Percentiles rank a stretch among this genome's conserved stretches.
phyloP scores from a whole-genome alignment of 92 coral and sea anemone species.

The Pocillopora grandis region DNA sequence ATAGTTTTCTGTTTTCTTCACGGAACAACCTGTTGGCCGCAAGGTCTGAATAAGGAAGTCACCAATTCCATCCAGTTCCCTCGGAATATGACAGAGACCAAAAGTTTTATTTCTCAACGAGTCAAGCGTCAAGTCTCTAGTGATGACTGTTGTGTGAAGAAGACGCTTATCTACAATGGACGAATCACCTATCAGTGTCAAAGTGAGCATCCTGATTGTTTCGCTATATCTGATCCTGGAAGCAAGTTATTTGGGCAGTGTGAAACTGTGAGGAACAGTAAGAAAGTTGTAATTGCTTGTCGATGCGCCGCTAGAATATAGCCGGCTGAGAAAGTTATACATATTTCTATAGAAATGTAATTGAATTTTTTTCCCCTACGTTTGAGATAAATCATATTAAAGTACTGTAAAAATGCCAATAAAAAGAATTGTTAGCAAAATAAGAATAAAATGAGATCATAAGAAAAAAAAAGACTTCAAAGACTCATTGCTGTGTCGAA shows the following conservation, averaged over 20 bases:
- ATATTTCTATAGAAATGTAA: too few relatives aligned
- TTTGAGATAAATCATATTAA: too few relatives aligned
- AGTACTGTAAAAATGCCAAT: too few relatives aligned
- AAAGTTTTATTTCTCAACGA: background rate
- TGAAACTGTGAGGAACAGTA: background rate
- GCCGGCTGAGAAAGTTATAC: too few relatives aligned
- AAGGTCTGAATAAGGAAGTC: background rate
- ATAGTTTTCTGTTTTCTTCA: background rate
- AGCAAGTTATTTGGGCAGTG: background rate
- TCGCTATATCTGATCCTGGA: background rate
- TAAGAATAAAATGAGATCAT: too few relatives aligned
- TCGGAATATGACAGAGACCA: background rate
- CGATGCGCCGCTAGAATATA: slow-evolving; percentile 4
- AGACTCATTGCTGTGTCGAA: too few relatives aligned
- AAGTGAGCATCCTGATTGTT: slow-evolving; percentile 9
- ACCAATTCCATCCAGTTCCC: background rate
- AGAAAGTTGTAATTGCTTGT: background rate
- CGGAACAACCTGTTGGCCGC: slow-evolving; percentile 1
- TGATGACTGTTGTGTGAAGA: background rate
- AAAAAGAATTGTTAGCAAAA: too few relatives aligned
- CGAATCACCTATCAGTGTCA: background rate
- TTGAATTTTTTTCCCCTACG: too few relatives aligned
- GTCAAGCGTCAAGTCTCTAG: background rate
- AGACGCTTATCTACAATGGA: background rate
- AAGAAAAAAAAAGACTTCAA: too few relatives aligned